A percentile compares a stretch with the other conserved stretches of the same genome.
Evolutionary conservation across 2,113 vertebrate genomes (phyloP).

Genomic region (Lates calcarifer): DNA sequence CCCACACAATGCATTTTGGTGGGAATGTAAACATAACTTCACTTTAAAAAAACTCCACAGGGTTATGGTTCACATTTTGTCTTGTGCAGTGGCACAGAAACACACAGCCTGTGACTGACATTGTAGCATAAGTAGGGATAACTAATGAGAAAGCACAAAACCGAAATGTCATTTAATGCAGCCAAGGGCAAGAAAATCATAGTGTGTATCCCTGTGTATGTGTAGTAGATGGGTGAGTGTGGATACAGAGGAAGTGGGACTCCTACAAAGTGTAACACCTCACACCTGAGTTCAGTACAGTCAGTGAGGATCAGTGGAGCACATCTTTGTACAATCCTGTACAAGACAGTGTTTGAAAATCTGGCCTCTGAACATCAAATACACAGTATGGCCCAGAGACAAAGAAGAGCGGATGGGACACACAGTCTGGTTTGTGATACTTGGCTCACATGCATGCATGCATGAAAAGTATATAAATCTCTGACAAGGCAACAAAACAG

Average conservation of each 20-base stretch:
- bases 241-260: neutral
- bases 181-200: neutral
- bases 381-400: neutral
- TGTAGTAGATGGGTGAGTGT: neutral
- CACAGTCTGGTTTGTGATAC: constrained; percentile 31
- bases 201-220: neutral
- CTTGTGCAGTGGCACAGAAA: neutral
- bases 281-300: constrained; percentile 8
- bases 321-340: constrained; percentile 33
- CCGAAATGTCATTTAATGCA: neutral
- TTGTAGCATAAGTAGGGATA: neutral
- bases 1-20: no score
- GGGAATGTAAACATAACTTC: neutral
- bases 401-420: constrained; percentile 15
- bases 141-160: neutral
- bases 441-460: constrained; percentile 33
- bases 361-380: constrained; percentile 25
- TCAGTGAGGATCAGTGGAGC: constrained; percentile 20
- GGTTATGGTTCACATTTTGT: no score
- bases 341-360: constrained; percentile 20
- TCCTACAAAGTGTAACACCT: constrained; percentile 3
- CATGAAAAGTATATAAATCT: constrained; percentile 49
- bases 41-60: no score
- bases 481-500: constrained; percentile 49
- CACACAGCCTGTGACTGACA: neutral